A percentile compares a stretch with the other conserved stretches of the same genome.
Evolutionary conservation across 1,140 invertebrate genomes (phyloP).

Genomic region (Agrypnia vestita): DNA sequence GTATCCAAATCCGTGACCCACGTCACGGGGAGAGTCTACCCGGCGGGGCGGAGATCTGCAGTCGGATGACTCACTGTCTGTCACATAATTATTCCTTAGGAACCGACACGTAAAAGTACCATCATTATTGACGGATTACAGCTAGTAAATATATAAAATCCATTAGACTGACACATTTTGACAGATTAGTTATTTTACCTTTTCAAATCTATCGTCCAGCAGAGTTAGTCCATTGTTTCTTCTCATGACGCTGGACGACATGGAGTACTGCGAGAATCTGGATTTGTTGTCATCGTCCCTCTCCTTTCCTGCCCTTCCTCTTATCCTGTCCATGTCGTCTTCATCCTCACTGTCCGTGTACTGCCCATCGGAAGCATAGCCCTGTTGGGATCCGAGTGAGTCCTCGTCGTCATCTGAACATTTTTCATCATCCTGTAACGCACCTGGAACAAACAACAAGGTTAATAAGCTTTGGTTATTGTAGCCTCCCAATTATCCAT

Average conservation of each 20-base stretch:
- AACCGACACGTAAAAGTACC: too few species aligned
- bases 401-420: slow-evolving; percentile 73
- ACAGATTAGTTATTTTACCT: slow-evolving; percentile 71
- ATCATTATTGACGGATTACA: too few species aligned
- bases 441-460: slow-evolving; percentile 34
- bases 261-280: slow-evolving; percentile 94
- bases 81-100: too few species aligned
- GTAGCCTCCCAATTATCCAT: too few species aligned
- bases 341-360: slow-evolving; percentile 62
- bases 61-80: too few species aligned
- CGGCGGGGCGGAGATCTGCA: too few species aligned
- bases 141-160: too few species aligned
- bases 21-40: too few species aligned
- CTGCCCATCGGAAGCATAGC: slow-evolving; percentile 61
- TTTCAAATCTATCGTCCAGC: slow-evolving; percentile 94
- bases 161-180: too few species aligned
- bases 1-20: too few species aligned
- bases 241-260: slow-evolving; percentile 92
- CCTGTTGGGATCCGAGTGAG: slow-evolving; percentile 68
- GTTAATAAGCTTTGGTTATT: too few species aligned
- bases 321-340: slow-evolving; percentile 68
- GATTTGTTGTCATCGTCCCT: slow-evolving; percentile 89
- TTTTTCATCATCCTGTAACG: slow-evolving; percentile 65
- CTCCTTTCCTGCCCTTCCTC: slow-evolving; percentile 70
- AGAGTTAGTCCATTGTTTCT: slow-evolving; percentile 88